Evolutionary conservation across 2,113 vertebrate species (phyloP).

Genomic region (Podocnemis expansa): DNA sequence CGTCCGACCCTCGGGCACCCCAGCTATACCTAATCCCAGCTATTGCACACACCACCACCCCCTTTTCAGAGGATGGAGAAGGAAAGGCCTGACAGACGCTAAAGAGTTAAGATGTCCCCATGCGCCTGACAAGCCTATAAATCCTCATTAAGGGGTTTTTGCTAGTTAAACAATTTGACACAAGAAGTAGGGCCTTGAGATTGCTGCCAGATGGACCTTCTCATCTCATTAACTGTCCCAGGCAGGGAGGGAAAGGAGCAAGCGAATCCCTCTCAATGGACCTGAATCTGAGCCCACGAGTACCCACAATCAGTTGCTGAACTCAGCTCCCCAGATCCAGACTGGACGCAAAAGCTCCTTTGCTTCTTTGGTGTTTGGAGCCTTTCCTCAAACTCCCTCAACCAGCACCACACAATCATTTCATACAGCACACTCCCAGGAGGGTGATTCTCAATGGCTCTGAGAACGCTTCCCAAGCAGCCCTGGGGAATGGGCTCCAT

Average conservation of each 20-base stretch:
- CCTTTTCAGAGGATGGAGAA: neutral
- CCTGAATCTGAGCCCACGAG: neutral
- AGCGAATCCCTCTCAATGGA: neutral
- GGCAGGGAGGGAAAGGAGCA: neutral
- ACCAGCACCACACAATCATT: neutral
- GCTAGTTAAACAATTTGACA: neutral
- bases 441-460: neutral
- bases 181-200: neutral
- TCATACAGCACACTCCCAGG: neutral
- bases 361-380: neutral
- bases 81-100: neutral
- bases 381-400: neutral
- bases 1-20: neutral
- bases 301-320: neutral
- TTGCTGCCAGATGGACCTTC: neutral
- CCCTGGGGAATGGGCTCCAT: neutral
- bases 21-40: neutral
- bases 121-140: neutral
- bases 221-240: neutral
- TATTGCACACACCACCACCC: neutral
- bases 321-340: neutral
- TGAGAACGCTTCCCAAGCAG: neutral
- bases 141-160: neutral
- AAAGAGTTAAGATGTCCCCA: neutral
- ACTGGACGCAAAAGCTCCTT: too few species aligned